These are phyloP conservation scores for Phrynocephalus guinanensis DNA, from an alignment of 2,797 vertebrate genomes.

Conservation along the genomic window DNA sequence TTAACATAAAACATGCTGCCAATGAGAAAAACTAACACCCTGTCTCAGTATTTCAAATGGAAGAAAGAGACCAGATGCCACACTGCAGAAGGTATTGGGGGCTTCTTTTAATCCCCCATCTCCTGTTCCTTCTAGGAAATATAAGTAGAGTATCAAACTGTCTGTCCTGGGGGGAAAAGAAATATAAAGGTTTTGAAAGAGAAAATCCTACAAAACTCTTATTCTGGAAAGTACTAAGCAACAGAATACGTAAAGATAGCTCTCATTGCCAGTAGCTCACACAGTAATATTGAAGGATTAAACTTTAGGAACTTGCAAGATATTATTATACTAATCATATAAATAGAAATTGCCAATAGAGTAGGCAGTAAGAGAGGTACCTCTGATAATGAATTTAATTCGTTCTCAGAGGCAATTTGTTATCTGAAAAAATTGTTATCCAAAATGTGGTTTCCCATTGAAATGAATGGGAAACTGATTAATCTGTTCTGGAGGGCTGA, in stretches of 20 bases:
- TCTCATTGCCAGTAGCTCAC: neutral
- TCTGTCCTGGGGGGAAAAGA: neutral
- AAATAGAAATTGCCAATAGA: constrained; percentile 9
- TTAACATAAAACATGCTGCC: neutral
- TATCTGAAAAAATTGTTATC: too few species aligned
- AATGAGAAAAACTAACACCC: neutral
- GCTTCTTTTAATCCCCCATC: neutral
- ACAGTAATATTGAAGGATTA: constrained; percentile 21
- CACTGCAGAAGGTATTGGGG: neutral
- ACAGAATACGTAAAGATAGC: neutral
- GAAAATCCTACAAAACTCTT: neutral
- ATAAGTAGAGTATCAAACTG: neutral
- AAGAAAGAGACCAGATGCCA: neutral
- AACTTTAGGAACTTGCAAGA: neutral
- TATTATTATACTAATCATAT: constrained; percentile 1
- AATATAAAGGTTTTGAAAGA: neutral
- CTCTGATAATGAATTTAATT: too few species aligned
- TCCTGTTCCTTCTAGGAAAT: neutral
- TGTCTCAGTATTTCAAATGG: neutral
- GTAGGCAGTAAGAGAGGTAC: too few species aligned
- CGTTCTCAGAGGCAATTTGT: too few species aligned
- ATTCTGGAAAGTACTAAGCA: neutral
- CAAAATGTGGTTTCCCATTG: too few species aligned
- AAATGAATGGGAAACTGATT: too few species aligned
- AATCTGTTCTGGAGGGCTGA: too few species aligned